A percentile compares a stretch with the other conserved stretches of the same genome.
These are phyloP conservation scores for Temnopleurus reevesii DNA, from an alignment of 53 echinoderm and acorn worm genomes.

Conservation along the genomic window DNA sequence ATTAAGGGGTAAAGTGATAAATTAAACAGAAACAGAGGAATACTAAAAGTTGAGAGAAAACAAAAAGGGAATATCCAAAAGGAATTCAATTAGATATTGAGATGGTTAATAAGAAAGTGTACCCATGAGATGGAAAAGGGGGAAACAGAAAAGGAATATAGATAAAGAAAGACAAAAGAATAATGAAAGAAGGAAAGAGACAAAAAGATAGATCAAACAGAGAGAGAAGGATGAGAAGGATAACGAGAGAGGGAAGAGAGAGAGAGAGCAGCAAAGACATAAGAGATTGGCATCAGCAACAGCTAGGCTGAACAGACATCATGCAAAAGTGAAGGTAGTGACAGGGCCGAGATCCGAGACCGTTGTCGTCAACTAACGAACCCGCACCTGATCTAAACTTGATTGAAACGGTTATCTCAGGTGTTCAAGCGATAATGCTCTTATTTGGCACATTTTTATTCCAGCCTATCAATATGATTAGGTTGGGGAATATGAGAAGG, in stretches of 20 bases:
- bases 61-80: no score
- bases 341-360: neutral
- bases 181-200: no score
- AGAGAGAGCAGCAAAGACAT: neutral
- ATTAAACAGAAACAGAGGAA: neutral
- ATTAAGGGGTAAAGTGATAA: no score
- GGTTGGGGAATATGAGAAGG: neutral
- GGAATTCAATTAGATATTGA: no score
- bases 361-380: no score
- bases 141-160: neutral
- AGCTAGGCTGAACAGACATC: neutral
- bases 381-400: neutral
- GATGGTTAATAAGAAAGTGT: no score
- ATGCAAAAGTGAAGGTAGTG: neutral
- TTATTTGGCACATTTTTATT: neutral
- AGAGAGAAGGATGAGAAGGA: neutral
- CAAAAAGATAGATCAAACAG: no score
- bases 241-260: neutral
- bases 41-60: neutral
- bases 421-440: slow-evolving; percentile 29
- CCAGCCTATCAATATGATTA: neutral
- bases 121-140: no score
- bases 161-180: neutral
- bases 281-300: no score
- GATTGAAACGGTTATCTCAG: slow-evolving; percentile 22